phyloP scores from a whole-genome alignment of 2,888 invertebrate genomes.

The Aleiodes testaceus region DNA sequence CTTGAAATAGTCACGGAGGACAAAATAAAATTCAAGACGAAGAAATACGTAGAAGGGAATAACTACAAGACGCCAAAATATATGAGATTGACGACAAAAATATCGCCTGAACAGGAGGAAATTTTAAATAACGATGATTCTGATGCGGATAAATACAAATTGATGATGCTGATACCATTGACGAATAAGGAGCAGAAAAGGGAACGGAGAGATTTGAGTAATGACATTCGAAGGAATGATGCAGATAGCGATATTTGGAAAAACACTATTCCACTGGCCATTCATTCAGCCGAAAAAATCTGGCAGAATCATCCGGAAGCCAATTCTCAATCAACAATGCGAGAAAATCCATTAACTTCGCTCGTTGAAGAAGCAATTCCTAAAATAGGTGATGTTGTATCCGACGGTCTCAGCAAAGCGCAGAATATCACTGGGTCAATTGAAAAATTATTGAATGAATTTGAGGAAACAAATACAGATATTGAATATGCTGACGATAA shows the following conservation, averaged over 20 bases:
- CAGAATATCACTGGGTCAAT: slow-evolving; percentile 58
- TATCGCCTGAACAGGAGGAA: neutral
- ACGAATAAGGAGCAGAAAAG: slow-evolving; percentile 41
- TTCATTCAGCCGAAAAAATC: neutral
- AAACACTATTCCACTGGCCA: slow-evolving; percentile 31
- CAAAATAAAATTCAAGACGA: slow-evolving; percentile 34
- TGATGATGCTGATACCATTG: slow-evolving; percentile 50
- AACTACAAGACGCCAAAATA: slow-evolving; percentile 42
- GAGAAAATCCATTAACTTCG: slow-evolving; percentile 49
- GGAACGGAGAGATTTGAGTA: slow-evolving; percentile 35
- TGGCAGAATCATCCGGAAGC: neutral
- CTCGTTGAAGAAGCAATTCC: slow-evolving; percentile 57
- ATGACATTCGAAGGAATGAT: slow-evolving; percentile 18
- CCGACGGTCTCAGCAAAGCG: slow-evolving; percentile 54
- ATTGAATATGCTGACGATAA: slow-evolving; percentile 27
- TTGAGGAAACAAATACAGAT: slow-evolving; percentile 54
- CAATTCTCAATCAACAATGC: neutral
- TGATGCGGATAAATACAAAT: slow-evolving; percentile 43
- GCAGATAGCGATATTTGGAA: slow-evolving; percentile 19
- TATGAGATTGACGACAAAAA: slow-evolving; percentile 32
- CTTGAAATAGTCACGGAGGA: slow-evolving; percentile 14
- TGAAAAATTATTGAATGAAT: slow-evolving; percentile 57
- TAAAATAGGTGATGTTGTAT: slow-evolving; percentile 56
- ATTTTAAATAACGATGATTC: slow-evolving; percentile 28
- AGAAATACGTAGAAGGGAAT: slow-evolving; percentile 15